phyloP scores from a whole-genome alignment of 2,888 invertebrate species.

The Orthosia incerta region DNA sequence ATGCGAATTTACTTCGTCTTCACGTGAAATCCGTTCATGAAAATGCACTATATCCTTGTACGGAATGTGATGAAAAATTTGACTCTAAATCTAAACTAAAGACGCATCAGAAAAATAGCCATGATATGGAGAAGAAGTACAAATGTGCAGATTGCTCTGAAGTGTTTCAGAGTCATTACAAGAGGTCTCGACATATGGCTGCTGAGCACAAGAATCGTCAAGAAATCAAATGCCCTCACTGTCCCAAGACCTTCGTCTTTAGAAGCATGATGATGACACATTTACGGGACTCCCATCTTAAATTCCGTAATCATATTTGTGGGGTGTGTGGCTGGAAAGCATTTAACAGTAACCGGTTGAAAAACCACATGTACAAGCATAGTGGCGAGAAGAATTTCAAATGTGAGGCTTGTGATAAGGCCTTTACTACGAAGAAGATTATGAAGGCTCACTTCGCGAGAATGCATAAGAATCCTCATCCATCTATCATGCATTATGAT shows the following conservation, averaged over 20 bases:
- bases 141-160: constrained; percentile 87
- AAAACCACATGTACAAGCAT: constrained; percentile 88
- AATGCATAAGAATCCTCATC: constrained; percentile 80
- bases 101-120: constrained; percentile 86
- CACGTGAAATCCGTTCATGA: constrained; percentile 85
- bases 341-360: constrained; percentile 87
- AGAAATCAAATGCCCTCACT: constrained; percentile 86
- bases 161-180: constrained; percentile 84
- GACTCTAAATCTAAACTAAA: constrained; percentile 87
- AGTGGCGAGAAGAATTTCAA: constrained; percentile 88
- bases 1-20: constrained; percentile 76
- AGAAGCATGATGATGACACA: constrained; percentile 89
- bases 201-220: constrained; percentile 83
- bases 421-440: constrained; percentile 86
- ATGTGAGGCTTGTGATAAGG: constrained; percentile 85
- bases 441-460: constrained; percentile 84
- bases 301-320: constrained; percentile 84
- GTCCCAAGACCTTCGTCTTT: constrained; percentile 86
- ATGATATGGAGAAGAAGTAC: constrained; percentile 87
- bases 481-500: constrained; percentile 73
- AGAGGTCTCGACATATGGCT: constrained; percentile 85
- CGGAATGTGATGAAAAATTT: constrained; percentile 87
- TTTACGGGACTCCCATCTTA: constrained; percentile 83
- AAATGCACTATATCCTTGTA: constrained; percentile 80
- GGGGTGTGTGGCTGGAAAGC: constrained; percentile 86